Evolutionary conservation across 2,888 invertebrate genomes (phyloP), one percentile per base, ranked within the genome.

Genomic region (Sceliomorpha sp.): DNA sequence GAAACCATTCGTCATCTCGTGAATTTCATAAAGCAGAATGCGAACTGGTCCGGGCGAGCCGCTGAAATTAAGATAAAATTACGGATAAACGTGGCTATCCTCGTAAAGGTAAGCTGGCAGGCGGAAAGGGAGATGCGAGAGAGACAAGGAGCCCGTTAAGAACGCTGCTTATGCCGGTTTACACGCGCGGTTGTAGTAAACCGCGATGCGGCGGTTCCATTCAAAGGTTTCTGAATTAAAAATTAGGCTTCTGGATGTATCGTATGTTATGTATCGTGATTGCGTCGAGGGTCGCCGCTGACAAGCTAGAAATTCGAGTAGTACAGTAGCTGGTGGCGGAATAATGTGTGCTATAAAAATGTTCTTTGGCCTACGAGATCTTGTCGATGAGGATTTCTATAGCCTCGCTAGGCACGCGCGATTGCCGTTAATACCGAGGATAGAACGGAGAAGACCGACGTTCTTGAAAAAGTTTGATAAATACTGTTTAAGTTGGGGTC

Each of bases 1-100:
- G 45, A 29, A 45, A 56, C 31, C 36, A 58, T 82, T 74, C 78
- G 77, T 83, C 82, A 81, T 76, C 73, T 47, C 53, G 70, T 58
- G 71, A 45, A 59, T 80, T 81, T 78, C 80, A 74, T 81, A 74
- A 81, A 80, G 56, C 70, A 62, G 72, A 77, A 81, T 56, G 66
- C 70, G 55, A 72, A 67, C 62, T 55, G 60, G 58, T 37, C 56
- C 45, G 56, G 48, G 40, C 51, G 45, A 47, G 59, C 17, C 13
- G 36, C 37, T 53, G 59, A 73, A 75, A 76, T 76, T 76, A 77
- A 77, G 77, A 77, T 76, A 70, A 72, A 73, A 74, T 76, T 73
- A 74, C 70, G 76, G 72, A 76, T 73, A 76, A 75, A 71, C 68
- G 55, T 58, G 55, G 53, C 37, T 60, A 67, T 73, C 66, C 56